Evolutionary conservation across 2,113 vertebrate species (phyloP).

Genomic region (Triplophysa siluroides): DNA sequence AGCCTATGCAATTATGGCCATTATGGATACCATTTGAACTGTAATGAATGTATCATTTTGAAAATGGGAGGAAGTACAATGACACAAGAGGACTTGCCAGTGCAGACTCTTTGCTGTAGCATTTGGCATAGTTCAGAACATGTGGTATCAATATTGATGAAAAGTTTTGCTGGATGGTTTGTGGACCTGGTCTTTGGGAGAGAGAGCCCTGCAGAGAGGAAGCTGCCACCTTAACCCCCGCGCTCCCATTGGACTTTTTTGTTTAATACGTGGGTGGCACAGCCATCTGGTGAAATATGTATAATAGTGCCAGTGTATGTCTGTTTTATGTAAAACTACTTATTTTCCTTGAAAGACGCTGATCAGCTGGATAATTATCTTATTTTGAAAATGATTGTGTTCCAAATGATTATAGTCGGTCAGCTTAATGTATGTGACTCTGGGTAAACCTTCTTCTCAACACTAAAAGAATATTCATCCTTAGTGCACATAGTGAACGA

Average conservation of each 20-base stretch:
- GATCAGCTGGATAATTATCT: background rate
- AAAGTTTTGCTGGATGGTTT: constrained; percentile 31
- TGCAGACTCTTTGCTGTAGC: background rate
- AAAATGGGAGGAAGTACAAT: constrained; percentile 12
- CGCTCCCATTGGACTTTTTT: constrained; percentile 38
- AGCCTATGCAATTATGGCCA: constrained; percentile 42
- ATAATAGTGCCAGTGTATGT: constrained; percentile 24
- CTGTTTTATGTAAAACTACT: background rate
- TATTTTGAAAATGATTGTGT: background rate
- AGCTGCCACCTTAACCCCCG: constrained; percentile 39
- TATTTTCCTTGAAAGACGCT: background rate
- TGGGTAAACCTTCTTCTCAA: no score
- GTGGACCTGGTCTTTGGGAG: constrained; percentile 23
- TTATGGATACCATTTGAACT: constrained; percentile 41
- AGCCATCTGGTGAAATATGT: constrained; percentile 54
- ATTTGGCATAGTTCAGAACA: constrained; percentile 10
- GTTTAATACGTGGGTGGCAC: constrained; percentile 53
- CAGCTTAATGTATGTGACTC: no score
- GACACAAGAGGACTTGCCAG: background rate
- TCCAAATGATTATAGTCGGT: no score
- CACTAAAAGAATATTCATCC: no score
- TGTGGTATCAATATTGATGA: constrained; percentile 4
- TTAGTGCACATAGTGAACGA: no score
- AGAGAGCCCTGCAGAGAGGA: constrained; percentile 25
- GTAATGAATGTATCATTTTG: constrained; percentile 13